Conservation (phyloP, 1,140 invertebrate genomes). For the Tetramorium simillimum region DNA sequence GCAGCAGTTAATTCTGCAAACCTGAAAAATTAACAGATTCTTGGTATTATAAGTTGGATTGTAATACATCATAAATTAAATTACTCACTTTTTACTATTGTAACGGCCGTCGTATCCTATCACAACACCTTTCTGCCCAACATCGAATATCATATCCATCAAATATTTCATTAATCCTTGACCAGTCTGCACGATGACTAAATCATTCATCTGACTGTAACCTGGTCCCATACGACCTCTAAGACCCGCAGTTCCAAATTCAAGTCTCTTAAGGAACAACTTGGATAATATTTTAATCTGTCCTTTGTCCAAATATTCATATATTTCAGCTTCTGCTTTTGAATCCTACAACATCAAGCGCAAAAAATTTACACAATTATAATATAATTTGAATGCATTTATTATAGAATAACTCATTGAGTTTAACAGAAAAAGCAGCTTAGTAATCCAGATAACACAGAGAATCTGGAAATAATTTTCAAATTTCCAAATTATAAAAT, state of each 20-base stretch:
- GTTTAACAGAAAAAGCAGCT: too few relatives aligned
- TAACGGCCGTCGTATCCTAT: slow-evolving; percentile 98
- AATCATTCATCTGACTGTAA: slow-evolving; percentile 97
- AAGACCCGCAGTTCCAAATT: slow-evolving; percentile 96
- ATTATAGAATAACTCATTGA: slow-evolving; percentile 64
- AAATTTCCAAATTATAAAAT: too few relatives aligned
- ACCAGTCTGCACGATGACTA: slow-evolving; percentile 98
- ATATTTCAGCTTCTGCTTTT: slow-evolving; percentile 85
- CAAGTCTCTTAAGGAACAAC: slow-evolving; percentile 89
- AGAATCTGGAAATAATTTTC: too few relatives aligned
- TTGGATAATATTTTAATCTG: slow-evolving; percentile 86
- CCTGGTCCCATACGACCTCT: slow-evolving; percentile 97
- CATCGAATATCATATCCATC: slow-evolving; percentile 85
- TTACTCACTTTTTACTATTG: slow-evolving; percentile 93
- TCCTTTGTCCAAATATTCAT: slow-evolving; percentile 83
- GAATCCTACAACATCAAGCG: slow-evolving; percentile 83
- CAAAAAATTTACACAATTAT: slow-evolving; percentile 20
- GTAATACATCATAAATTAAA: not conserved
- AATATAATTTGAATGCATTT: not conserved
- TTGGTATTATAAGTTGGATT: not conserved
- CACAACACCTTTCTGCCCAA: slow-evolving; percentile 90
- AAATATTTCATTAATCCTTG: slow-evolving; percentile 96
- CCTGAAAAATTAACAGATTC: slow-evolving; percentile 85
- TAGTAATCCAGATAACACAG: too few relatives aligned
- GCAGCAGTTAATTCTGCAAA: slow-evolving; percentile 96